A percentile compares a stretch with the other conserved stretches of the same genome.
Conservation (phyloP, 2,888 invertebrate genomes). For the Syrphus vitripennis region DNA sequence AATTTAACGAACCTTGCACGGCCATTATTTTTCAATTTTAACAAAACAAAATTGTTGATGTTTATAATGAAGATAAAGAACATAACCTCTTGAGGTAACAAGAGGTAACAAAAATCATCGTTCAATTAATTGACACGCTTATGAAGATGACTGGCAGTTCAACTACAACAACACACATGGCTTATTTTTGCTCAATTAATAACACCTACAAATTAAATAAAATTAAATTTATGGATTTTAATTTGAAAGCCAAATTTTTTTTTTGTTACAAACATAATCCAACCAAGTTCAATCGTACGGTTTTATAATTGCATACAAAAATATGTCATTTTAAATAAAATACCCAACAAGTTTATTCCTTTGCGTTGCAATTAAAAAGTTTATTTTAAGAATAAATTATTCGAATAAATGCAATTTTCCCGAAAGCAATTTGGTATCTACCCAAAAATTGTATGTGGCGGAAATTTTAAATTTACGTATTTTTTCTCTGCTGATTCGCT, state of each 20-base stretch:
- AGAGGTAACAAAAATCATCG: constrained; percentile 8
- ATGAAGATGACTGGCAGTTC: constrained; percentile 3
- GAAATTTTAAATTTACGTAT: background rate
- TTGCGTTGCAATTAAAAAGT: constrained; percentile 10
- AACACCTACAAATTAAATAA: constrained; percentile 12
- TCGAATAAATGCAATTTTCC: background rate
- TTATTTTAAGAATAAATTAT: constrained; percentile 1
- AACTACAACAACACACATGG: background rate
- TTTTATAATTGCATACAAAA: constrained; percentile 8
- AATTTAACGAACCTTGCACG: constrained; percentile 54
- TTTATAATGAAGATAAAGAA: constrained; percentile 24
- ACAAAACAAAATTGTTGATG: constrained; percentile 26
- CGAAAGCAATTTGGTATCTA: background rate
- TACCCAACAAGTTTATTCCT: background rate
- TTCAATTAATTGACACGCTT: constrained; percentile 35
- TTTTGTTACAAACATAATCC: background rate
- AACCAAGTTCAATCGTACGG: background rate
- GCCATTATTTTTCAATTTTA: constrained; percentile 48
- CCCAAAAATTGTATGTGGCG: constrained; percentile 3
- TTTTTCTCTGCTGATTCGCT: constrained; percentile 24
- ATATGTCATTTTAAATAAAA: background rate
- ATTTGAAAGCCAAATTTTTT: constrained; percentile 29
- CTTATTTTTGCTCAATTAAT: constrained; percentile 1
- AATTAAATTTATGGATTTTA: constrained; percentile 5
- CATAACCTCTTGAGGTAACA: background rate